These are phyloP conservation scores for Salvelinus namaycush DNA, from an alignment of 2,113 vertebrate genomes.

Conservation along the genomic window DNA sequence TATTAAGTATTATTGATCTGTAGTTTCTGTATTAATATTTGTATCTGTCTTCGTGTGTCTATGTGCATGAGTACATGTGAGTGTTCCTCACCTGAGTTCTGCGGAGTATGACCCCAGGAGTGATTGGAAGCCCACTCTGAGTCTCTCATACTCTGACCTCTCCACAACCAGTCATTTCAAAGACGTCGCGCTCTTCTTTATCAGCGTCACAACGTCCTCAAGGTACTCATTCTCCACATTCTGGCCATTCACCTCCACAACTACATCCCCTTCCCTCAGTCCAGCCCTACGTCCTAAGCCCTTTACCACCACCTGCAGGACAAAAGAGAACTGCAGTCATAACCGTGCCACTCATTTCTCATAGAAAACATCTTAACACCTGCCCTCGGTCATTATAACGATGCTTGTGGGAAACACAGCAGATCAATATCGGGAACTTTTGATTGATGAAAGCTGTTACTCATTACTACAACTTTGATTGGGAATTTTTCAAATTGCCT, in stretches of 20 bases:
- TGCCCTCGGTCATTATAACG: neutral
- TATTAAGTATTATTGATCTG: too few relatives aligned
- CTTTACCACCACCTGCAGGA: constrained; percentile 64
- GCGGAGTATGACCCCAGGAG: constrained; percentile 8
- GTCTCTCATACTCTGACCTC: constrained; percentile 30
- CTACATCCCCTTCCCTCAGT: constrained; percentile 64
- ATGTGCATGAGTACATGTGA: too few relatives aligned
- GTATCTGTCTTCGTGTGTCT: neutral
- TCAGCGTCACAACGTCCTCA: constrained; percentile 56
- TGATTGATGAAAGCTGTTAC: neutral
- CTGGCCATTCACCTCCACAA: constrained; percentile 74
- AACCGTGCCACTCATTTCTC: neutral
- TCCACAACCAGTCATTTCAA: constrained; percentile 53
- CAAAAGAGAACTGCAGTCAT: neutral
- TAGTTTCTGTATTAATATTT: too few relatives aligned
- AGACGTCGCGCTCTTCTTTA: constrained; percentile 45
- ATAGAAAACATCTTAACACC: neutral
- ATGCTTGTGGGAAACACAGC: too few relatives aligned
- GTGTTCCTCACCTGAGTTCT: constrained; percentile 24
- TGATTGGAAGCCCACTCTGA: constrained; percentile 17
- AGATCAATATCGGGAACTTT: too few relatives aligned
- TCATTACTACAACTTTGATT: neutral
- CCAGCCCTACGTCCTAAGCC: constrained; percentile 67
- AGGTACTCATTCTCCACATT: constrained; percentile 57
- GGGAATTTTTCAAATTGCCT: too few relatives aligned